These are phyloP conservation scores for Capreolus pygargus DNA, from an alignment of 2,113 vertebrate genomes.

Conservation along the genomic window DNA sequence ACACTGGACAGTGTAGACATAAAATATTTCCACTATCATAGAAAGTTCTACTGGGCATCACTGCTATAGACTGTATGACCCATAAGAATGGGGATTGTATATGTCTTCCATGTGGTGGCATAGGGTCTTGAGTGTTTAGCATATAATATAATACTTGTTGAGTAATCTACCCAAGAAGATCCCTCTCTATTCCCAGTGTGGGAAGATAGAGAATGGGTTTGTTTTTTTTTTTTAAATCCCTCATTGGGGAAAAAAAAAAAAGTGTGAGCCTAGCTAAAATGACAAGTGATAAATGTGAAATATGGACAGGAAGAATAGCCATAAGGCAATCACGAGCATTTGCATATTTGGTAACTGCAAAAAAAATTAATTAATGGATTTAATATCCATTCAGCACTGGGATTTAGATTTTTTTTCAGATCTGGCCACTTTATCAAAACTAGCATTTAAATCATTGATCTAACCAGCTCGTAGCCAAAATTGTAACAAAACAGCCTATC, in stretches of 20 bases:
- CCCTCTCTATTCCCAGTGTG: neutral
- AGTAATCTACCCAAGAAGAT: neutral
- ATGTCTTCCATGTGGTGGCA: neutral
- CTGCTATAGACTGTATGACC: neutral
- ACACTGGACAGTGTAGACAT: neutral
- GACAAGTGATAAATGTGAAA: neutral
- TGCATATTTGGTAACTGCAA: neutral
- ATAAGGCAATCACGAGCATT: neutral
- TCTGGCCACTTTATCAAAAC: neutral
- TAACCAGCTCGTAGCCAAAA: neutral
- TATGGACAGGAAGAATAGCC: neutral
- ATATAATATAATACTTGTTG: neutral
- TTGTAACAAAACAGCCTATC: neutral
- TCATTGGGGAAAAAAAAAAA: neutral
- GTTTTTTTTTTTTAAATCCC: neutral
- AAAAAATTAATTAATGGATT: neutral
- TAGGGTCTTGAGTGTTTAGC: neutral
- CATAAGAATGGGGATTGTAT: neutral
- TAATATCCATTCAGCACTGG: neutral
- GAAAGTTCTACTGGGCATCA: neutral
- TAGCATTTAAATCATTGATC: neutral
- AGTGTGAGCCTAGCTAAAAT: neutral
- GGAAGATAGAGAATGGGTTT: neutral
- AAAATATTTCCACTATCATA: neutral
- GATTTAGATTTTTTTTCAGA: neutral